Evolutionary conservation across 2,888 invertebrate genomes (phyloP).

Genomic region (Diplolepis rosae): DNA sequence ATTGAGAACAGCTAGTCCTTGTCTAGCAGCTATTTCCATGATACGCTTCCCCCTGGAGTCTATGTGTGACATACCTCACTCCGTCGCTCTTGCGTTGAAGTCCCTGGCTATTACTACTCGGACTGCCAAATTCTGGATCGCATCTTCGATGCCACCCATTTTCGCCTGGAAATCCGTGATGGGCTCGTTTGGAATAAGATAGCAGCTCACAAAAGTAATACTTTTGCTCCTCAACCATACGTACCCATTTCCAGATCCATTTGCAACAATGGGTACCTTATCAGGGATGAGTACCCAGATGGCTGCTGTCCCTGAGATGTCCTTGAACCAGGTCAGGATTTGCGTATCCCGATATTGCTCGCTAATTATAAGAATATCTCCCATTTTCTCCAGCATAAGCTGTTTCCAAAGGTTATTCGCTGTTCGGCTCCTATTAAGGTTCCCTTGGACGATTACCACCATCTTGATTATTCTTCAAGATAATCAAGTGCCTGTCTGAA

Average conservation of each 20-base stretch:
- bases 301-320: conserved; percentile 39
- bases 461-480: neutral
- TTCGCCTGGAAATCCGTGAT: neutral
- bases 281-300: too few species aligned
- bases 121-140: neutral
- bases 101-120: neutral
- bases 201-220: neutral
- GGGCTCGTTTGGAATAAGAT: neutral
- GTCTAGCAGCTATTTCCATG: too few species aligned
- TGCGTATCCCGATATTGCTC: conserved; percentile 42
- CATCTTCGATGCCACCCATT: neutral
- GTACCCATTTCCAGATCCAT: conserved; percentile 32
- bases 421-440: conserved; percentile 37
- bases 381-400: conserved; percentile 15
- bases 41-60: too few species aligned
- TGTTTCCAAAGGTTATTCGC: conserved; percentile 38
- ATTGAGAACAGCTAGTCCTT: too few species aligned
- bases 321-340: conserved; percentile 35
- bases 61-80: neutral
- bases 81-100: neutral
- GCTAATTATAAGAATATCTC: conserved; percentile 36
- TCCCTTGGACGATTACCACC: conserved; percentile 43
- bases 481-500: conserved; percentile 1
- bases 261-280: conserved; percentile 2
- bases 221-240: conserved; percentile 38